Evolutionary conservation across 2,113 vertebrate species (phyloP), one percentile per base, ranked within the genome.

Genomic region (Phainopepla nitens): DNA sequence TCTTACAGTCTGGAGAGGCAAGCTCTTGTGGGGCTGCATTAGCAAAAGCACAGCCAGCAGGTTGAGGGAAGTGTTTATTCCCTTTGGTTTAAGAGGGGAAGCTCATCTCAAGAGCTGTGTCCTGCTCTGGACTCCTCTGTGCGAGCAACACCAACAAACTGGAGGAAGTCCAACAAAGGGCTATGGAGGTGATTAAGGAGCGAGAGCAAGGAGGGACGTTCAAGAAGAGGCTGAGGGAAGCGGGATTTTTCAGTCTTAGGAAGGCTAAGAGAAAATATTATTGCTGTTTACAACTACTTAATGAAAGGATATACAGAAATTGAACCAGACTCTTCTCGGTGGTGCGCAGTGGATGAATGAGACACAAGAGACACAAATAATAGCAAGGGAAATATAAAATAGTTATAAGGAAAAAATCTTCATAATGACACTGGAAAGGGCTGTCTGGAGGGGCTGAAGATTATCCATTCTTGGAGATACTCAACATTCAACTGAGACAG

Each of bases 51-150:
- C 14, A 64, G 76, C 49, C 77, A 90, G 49, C 51, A 83, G 65
- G 91, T 49, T 64, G 51, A 93, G 54, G 21, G 39, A 95, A 82
- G 68, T 71, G 60, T 83, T 93, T 93, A 93, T 81, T 93, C 89
- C 72, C 72, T 47, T 71, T 39, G 36, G 39, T 41, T 90, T 66
- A 41, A 56, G 33, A 51, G 58, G 31, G 44, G 20, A 93, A 75
- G 20, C 64, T 82, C 64, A 60, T 90, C 64, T 81, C 68, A 82
- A 83, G 41, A 56, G 28, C 60, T 45, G 56, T 36, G 71, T 81
- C 60, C 81, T 0, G 0, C 72, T 58, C 58, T 64, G 82, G 87
- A 33, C 42, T 82, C 47, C 39, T 50, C 51, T 16, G 33, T 58
- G 77, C 11, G 56, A 77, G 64, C 72, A 81, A 71, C 15, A 5